These are phyloP conservation scores for Pelecanoides urinatrix DNA, from an alignment of 2,113 vertebrate genomes.

Conservation along the genomic window DNA sequence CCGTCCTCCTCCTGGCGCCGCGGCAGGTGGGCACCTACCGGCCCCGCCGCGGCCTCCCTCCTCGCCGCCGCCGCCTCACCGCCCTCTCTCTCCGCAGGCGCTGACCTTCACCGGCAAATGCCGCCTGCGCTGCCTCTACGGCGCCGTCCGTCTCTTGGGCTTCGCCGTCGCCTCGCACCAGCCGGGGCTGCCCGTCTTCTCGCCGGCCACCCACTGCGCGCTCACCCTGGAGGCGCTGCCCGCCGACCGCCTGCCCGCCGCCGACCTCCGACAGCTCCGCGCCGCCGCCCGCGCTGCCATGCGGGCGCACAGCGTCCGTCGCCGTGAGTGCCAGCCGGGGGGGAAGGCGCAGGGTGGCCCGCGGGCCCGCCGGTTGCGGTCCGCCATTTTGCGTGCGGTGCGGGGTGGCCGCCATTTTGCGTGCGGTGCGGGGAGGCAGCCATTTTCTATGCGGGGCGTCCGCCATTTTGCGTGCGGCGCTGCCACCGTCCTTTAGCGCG, in stretches of 20 bases:
- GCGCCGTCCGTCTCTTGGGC: constrained; percentile 86
- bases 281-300: constrained; percentile 66
- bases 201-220: constrained; percentile 80
- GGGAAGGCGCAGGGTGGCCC: not conserved
- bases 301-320: constrained; percentile 68
- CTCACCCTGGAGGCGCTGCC: constrained; percentile 76
- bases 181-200: constrained; percentile 82
- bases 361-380: not conserved
- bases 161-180: constrained; percentile 85
- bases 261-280: constrained; percentile 64
- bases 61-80: not conserved
- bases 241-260: not conserved
- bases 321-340: not conserved
- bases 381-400: not conserved
- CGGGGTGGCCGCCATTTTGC: not conserved
- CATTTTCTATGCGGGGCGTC: not conserved
- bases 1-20: constrained; percentile 28
- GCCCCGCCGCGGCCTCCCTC: not conserved
- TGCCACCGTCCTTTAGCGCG: no score
- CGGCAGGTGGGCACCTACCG: not conserved
- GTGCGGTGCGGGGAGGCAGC: not conserved
- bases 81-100: not conserved
- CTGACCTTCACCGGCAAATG: constrained; percentile 87
- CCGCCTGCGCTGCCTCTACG: constrained; percentile 85
- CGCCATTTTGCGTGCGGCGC: not conserved